A percentile compares a stretch with the other conserved stretches of the same genome.
phyloP scores from a whole-genome alignment of 2,888 invertebrate species.

The Lithodes maja region DNA sequence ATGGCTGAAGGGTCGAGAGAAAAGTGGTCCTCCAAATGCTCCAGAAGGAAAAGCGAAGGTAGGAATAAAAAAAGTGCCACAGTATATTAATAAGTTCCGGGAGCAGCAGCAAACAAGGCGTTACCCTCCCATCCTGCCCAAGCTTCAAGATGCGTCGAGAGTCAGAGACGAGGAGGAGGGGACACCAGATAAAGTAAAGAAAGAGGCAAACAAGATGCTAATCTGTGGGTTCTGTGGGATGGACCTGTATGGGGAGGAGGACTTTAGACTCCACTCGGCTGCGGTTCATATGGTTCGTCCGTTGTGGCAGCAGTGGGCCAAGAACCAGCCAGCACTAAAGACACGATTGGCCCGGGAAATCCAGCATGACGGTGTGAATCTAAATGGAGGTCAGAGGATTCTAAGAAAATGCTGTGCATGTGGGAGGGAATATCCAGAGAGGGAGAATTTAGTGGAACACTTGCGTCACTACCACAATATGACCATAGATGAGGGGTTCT shows the following conservation, averaged over 20 bases:
- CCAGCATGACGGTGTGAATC: background rate
- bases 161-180: background rate
- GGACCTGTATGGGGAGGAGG: slow-evolving; percentile 30
- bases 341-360: slow-evolving; percentile 29
- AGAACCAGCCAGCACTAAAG: slow-evolving; percentile 40
- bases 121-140: slow-evolving; percentile 16
- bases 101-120: background rate
- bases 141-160: background rate
- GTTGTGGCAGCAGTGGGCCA: slow-evolving; percentile 23
- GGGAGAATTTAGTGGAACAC: slow-evolving; percentile 33
- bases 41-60: background rate
- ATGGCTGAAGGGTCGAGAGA: slow-evolving; percentile 23
- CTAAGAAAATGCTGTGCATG: slow-evolving; percentile 34
- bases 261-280: slow-evolving; percentile 35
- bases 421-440: background rate
- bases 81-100: background rate
- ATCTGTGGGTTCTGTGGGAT: slow-evolving; percentile 50
- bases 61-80: background rate
- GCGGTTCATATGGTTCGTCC: slow-evolving; percentile 28
- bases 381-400: background rate
- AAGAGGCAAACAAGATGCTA: slow-evolving; percentile 27
- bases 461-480: slow-evolving; percentile 42
- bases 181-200: background rate
- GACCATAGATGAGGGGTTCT: slow-evolving; percentile 19
- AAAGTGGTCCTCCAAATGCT: background rate